Percentiles rank a stretch among this genome's conserved stretches.
Conservation (phyloP, 2,113 vertebrate species). For the Petaurus breviceps region DNA sequence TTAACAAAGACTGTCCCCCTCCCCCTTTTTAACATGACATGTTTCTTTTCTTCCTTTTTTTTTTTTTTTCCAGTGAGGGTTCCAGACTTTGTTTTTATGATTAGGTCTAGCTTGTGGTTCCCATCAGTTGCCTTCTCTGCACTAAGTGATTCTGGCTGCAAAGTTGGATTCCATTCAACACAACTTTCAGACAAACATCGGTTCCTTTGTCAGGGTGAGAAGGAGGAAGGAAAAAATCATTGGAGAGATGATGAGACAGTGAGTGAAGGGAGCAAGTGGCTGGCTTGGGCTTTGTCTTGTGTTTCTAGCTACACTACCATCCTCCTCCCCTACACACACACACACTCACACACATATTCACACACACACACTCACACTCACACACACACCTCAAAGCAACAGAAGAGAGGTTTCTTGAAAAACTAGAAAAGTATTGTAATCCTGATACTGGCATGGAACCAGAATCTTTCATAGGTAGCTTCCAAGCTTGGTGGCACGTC, state of each 20-base stretch:
- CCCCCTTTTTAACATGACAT: background rate
- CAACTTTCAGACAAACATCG: background rate
- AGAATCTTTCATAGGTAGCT: background rate
- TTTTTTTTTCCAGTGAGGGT: background rate
- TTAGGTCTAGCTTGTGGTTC: conserved; percentile 8
- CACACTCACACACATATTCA: background rate
- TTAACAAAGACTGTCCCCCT: background rate
- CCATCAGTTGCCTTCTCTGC: conserved; percentile 4
- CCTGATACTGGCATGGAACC: background rate
- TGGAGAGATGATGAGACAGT: background rate
- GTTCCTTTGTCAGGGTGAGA: rapidly evolving
- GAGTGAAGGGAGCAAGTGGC: background rate
- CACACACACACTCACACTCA: background rate
- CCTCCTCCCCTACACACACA: background rate
- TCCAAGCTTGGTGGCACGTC: background rate
- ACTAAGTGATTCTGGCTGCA: conserved; percentile 32
- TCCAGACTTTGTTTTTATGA: conserved; percentile 33
- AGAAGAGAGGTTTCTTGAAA: background rate
- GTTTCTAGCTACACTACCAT: background rate
- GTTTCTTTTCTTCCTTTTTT: background rate
- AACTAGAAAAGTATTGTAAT: background rate
- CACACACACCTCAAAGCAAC: background rate
- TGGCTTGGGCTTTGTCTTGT: background rate
- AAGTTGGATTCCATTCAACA: background rate
- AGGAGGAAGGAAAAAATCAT: conserved; percentile 1